Evolutionary conservation across 2,113 vertebrate genomes (phyloP).

Genomic region (Actenoides lindsayi): DNA sequence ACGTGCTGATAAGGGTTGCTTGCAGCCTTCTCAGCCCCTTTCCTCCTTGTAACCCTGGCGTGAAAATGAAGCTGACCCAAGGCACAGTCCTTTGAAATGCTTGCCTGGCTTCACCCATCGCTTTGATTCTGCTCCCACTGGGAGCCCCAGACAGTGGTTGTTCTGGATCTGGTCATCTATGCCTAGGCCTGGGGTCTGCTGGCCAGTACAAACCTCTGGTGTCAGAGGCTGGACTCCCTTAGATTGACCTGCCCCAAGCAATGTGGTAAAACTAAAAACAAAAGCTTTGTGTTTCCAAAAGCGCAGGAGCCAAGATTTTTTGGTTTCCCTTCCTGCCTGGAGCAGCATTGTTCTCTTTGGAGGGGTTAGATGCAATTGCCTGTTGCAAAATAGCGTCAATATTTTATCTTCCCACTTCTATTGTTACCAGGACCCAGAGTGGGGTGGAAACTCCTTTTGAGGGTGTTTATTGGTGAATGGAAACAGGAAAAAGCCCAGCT

Average conservation of each 20-base stretch:
- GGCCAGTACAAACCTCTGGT: neutral
- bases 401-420: conserved; percentile 52
- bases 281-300: conserved; percentile 38
- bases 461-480: conserved; percentile 60
- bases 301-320: conserved; percentile 20
- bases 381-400: conserved; percentile 52
- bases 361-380: conserved; percentile 44
- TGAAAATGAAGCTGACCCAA: neutral
- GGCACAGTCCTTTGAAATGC: neutral
- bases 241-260: conserved; percentile 16
- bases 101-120: neutral
- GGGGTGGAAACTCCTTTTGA: conserved; percentile 42
- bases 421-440: conserved; percentile 40
- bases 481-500: conserved; percentile 30
- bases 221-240: neutral
- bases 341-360: conserved; percentile 56
- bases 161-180: neutral
- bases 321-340: conserved; percentile 46
- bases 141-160: neutral
- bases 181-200: neutral
- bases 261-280: neutral
- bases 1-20: neutral
- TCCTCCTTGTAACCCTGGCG: neutral
- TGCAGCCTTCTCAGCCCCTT: conserved; percentile 37
- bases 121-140: neutral